Evolutionary conservation across 2,113 vertebrate genomes (phyloP).

Genomic region (Cyphomyrus discorhynchus): DNA sequence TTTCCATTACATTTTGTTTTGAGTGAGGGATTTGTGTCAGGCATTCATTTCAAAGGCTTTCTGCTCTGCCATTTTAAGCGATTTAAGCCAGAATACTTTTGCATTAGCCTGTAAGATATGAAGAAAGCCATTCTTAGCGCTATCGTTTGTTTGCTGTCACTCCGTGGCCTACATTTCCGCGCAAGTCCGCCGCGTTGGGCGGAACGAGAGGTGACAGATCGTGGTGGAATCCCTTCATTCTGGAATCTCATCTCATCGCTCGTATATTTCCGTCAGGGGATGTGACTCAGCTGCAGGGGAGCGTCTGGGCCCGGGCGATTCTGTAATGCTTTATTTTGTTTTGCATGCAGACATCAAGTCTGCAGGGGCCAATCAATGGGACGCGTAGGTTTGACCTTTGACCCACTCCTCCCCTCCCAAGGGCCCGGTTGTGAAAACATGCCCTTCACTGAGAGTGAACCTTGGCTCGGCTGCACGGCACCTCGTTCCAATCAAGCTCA

Average conservation of each 20-base stretch:
- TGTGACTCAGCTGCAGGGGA: slow-evolving; percentile 7
- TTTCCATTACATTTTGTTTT: background rate
- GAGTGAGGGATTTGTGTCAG: background rate
- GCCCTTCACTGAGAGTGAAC: slow-evolving; percentile 35
- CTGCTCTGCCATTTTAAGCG: background rate
- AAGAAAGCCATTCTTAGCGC: slow-evolving; percentile 48
- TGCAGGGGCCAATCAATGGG: slow-evolving; percentile 24
- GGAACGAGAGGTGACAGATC: slow-evolving; percentile 34
- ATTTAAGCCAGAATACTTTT: slow-evolving; percentile 16
- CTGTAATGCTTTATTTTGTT: background rate
- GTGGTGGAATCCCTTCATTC: slow-evolving; percentile 18
- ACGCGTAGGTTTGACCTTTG: slow-evolving; percentile 34
- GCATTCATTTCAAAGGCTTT: background rate
- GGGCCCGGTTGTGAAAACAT: slow-evolving; percentile 37
- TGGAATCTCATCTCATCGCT: slow-evolving; percentile 25
- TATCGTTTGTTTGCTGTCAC: slow-evolving; percentile 38
- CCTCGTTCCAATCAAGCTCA: slow-evolving; percentile 61
- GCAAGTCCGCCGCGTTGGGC: slow-evolving; percentile 13
- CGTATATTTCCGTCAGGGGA: slow-evolving; percentile 5
- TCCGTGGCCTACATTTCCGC: slow-evolving; percentile 47
- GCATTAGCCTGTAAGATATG: slow-evolving; percentile 32
- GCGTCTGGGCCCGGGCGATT: background rate
- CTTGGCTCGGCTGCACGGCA: slow-evolving; percentile 40
- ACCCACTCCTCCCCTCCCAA: slow-evolving; percentile 24
- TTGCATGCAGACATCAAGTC: slow-evolving; percentile 20